Percentiles rank a stretch among this genome's conserved stretches.
These are phyloP conservation scores for Idaea aversata DNA, from an alignment of 2,888 invertebrate species.

Conservation along the genomic window DNA sequence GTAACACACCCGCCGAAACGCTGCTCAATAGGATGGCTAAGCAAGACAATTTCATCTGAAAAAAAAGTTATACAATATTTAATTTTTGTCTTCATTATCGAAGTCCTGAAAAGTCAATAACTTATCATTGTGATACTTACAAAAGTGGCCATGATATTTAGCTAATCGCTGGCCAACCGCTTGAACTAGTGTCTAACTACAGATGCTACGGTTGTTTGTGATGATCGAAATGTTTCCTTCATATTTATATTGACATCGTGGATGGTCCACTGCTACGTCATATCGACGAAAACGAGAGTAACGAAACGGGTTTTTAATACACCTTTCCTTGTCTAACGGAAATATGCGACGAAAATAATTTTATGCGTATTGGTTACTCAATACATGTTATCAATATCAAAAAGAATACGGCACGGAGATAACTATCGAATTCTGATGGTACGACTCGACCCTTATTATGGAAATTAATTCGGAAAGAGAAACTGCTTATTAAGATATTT, in stretches of 20 bases:
- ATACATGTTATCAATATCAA: slow-evolving; percentile 35
- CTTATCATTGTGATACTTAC: slow-evolving; percentile 52
- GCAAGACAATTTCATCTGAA: slow-evolving; percentile 67
- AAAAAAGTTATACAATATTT: slow-evolving; percentile 32
- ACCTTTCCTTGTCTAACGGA: slow-evolving; percentile 70
- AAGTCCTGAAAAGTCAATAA: slow-evolving; percentile 2
- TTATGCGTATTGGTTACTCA: slow-evolving; percentile 59
- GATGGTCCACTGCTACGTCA: slow-evolving; percentile 42
- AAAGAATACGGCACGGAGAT: slow-evolving; percentile 31
- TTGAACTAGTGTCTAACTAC: slow-evolving; percentile 58
- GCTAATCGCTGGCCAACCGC: slow-evolving; percentile 76
- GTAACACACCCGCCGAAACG: slow-evolving; percentile 57
- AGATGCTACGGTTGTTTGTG: slow-evolving; percentile 71
- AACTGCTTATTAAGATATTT: neutral
- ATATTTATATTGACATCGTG: slow-evolving; percentile 71
- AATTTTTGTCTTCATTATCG: neutral
- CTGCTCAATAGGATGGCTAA: slow-evolving; percentile 69
- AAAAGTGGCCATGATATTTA: slow-evolving; percentile 73
- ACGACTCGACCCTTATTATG: slow-evolving; percentile 19
- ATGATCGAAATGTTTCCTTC: slow-evolving; percentile 51
- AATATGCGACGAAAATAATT: slow-evolving; percentile 59
- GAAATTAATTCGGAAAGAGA: slow-evolving; percentile 27
- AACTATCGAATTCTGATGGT: slow-evolving; percentile 7
- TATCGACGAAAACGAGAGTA: slow-evolving; percentile 56
- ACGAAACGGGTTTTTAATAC: slow-evolving; percentile 54